Evolutionary conservation across 2,888 invertebrate genomes (phyloP), one percentile per base, ranked within the genome.

Genomic region (Cordilura impudica): DNA sequence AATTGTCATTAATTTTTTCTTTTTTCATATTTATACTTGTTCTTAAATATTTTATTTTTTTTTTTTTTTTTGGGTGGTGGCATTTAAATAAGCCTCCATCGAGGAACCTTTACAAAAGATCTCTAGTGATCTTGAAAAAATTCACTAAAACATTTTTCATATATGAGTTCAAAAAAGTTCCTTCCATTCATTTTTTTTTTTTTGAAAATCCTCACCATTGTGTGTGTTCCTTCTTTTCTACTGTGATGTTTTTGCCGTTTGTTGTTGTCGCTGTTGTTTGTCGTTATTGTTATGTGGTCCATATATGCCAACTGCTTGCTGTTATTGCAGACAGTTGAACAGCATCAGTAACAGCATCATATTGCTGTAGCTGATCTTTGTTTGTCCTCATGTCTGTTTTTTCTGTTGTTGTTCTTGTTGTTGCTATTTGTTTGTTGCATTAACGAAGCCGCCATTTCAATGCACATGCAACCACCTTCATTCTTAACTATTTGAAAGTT

Each of bases 261-360:
- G 18, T 12, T 72, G 54, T 67, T 66, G 69, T 78, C 31, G 58
- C 66, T 73, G 76, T 72, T 77, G 80, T 78, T 76, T 67, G 65
- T 72, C 65, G 71, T 72, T 74, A 69, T 76, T 70, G 66, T 70
- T 74, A 49, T 70, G 75, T 78, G 77, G 49, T 63, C 78, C 72
- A 78, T 73, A 73, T 78, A 78, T 78, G 78, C 71, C 77, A 77
- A 54, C 65, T 78, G 66, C 73, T 78, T 78, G 70, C 74, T 79
- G 77, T 74, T 81, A 54, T 18, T 61, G 78, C 19, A 78, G 82
- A 79, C 77, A 79, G 71, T 81, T 72, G 74, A 74, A 79, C 78
- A 78, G 67, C 78, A 69, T 67, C 72, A 69, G 70, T 65, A 76
- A 76, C 65, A 76, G 70, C 76, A 76, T 65, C 65, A 70, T 54